Percentiles rank a stretch among this genome's conserved stretches.
Evolutionary conservation across 2,113 vertebrate species (phyloP).

Genomic region (Mirza zaza): DNA sequence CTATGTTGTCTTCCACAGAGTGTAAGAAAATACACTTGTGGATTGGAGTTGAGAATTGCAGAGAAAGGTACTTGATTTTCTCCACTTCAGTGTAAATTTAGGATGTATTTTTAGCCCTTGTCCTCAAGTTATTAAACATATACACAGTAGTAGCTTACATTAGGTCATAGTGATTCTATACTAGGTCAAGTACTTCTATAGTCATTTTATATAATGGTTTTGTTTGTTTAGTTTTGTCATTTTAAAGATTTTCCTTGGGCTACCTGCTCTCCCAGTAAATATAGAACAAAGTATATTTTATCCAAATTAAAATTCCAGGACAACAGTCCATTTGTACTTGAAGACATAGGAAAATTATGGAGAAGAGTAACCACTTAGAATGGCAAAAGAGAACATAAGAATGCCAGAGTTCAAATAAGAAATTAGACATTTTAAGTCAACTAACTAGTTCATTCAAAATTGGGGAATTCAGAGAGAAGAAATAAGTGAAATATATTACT

Average conservation of each 20-base stretch:
- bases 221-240: neutral
- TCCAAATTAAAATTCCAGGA: neutral
- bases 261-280: neutral
- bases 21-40: neutral
- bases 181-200: neutral
- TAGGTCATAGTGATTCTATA: neutral
- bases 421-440: neutral
- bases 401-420: neutral
- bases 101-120: neutral
- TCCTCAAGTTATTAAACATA: neutral
- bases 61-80: neutral
- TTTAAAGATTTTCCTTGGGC: neutral
- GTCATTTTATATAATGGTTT: neutral
- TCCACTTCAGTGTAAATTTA: neutral
- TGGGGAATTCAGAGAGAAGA: neutral
- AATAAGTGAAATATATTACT: neutral
- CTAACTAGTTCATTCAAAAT: neutral
- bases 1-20: neutral
- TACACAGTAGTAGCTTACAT: neutral
- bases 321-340: neutral
- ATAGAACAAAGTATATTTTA: neutral
- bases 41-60: neutral
- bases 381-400: neutral
- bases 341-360: neutral
- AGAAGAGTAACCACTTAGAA: neutral